Percentiles rank a stretch among this genome's conserved stretches.
Conservation (phyloP, 1,140 invertebrate species). For the Lethrus apterus region DNA sequence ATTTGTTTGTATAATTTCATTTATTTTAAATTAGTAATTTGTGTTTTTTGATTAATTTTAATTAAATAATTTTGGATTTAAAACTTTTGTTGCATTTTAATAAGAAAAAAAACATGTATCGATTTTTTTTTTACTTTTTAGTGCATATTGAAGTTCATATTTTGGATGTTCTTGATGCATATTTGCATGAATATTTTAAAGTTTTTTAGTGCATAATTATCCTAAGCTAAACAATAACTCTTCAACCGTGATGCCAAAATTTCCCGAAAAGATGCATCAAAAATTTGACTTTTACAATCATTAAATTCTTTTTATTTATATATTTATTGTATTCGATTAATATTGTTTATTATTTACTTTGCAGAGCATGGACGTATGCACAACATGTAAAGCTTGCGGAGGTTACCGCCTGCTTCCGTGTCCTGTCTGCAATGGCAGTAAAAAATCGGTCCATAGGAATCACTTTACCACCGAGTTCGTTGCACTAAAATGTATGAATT, state of each 20-base stretch:
- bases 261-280: not conserved
- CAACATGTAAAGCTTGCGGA: constrained; percentile 79
- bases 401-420: constrained; percentile 86
- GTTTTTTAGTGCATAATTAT: constrained; percentile 1
- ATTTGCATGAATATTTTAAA: too few species aligned
- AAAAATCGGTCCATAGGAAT: constrained; percentile 89
- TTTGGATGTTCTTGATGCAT: too few species aligned
- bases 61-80: too few species aligned
- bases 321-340: not conserved
- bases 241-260: too few species aligned
- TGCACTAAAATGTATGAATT: constrained; percentile 93
- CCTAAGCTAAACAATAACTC: too few species aligned
- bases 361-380: constrained; percentile 69
- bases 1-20: too few species aligned
- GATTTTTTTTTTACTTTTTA: too few species aligned
- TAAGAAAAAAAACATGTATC: too few species aligned
- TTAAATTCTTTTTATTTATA: not conserved
- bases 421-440: constrained; percentile 85
- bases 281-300: not conserved
- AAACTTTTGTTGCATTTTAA: too few species aligned
- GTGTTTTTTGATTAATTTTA: too few species aligned
- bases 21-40: too few species aligned
- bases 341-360: constrained; percentile 40
- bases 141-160: too few species aligned
- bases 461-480: constrained; percentile 90